Evolutionary conservation across 2,113 vertebrate genomes (phyloP), one percentile per base, ranked within the genome.

Genomic region (Mirza zaza): DNA sequence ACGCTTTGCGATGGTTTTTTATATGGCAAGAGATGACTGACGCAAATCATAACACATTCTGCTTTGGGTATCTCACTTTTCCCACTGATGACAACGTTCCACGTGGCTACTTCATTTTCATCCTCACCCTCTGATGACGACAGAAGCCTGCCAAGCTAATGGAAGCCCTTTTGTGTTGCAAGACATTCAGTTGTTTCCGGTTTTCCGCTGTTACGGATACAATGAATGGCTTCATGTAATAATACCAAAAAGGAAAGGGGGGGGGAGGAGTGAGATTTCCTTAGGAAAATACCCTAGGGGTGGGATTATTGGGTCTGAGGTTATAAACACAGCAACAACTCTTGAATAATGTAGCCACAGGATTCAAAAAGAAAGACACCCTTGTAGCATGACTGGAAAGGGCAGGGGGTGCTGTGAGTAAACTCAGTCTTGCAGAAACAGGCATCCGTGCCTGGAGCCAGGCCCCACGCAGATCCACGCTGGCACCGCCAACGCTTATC

Each of bases 151-250:
- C 42, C 63, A 55, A 23, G 48, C 67, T 20, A 73, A 34, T 17
- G 63, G 11, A 70, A 55, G 45, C 90, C 39, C 27, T 71, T 86
- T 90, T 70, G 48, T 71, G 32, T 3, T 52, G 10, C 23, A 61
- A 29, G 95, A 68, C 10, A 18, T n/a, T 79, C 48, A 36, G 42
- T 36, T 87, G 87, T 82, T 90, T 92, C 91, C 67, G 89, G 91
- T 61, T 97, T 97, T 91, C 96, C 95, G 93, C 79, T 63, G 85
- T 79, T 82, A 57, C 1, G 73, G 82, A 94, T 45, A 96, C 76
- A 82, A 89, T 52, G 75, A 94, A 36, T 61, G 39, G 71, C 42
- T 65, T 82, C 50, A 36, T 20, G 65, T 18, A 57, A 94, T 29
- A 59, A 80, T 32, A 96, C 70, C 57, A n/a, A 61, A 86, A 84